A percentile compares a stretch with the other conserved stretches of the same genome.
These are phyloP conservation scores for Recurvirostra avosetta DNA, from an alignment of 2,113 vertebrate genomes.

Conservation along the genomic window DNA sequence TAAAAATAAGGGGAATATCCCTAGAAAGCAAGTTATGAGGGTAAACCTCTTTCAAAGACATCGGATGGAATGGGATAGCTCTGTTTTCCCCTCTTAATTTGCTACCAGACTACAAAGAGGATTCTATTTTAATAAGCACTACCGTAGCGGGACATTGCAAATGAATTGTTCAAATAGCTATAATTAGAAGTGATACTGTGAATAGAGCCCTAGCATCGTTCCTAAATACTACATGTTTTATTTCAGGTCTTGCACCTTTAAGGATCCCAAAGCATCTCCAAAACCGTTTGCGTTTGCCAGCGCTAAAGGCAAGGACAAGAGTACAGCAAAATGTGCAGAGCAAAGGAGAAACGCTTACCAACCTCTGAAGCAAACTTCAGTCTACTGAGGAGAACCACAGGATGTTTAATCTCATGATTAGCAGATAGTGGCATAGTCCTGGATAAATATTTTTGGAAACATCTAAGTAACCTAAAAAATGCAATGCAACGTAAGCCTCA, in stretches of 20 bases:
- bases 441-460: background rate
- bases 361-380: background rate
- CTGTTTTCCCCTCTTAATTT: background rate
- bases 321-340: background rate
- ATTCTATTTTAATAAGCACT: slow-evolving; percentile 10
- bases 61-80: background rate
- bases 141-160: background rate
- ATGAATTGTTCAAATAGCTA: background rate
- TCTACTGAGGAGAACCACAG: background rate
- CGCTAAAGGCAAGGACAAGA: background rate
- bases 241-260: slow-evolving; percentile 15
- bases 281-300: background rate
- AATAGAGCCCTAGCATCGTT: background rate
- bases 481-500: background rate
- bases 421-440: background rate
- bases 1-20: background rate
- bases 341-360: background rate
- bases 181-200: slow-evolving; percentile 5
- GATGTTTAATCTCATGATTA: background rate
- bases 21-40: background rate
- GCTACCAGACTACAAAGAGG: background rate
- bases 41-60: background rate
- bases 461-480: background rate
- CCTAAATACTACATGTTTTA: background rate
- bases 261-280: slow-evolving; percentile 11